Evolutionary conservation across 2,888 invertebrate species (phyloP), one percentile per base, ranked within the genome.

Genomic region (Cheilosia vulpina): DNA sequence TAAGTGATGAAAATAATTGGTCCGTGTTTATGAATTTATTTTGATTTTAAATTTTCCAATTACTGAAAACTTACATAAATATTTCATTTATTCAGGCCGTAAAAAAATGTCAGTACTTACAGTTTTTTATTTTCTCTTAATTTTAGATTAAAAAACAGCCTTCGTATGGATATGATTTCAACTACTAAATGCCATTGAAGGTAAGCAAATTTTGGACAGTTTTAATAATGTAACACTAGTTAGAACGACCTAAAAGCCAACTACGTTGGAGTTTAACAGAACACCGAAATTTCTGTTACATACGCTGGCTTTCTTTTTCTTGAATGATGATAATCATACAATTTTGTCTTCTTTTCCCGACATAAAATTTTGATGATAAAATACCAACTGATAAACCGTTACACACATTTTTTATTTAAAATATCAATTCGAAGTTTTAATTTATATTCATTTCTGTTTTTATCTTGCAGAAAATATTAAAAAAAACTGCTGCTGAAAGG

Each of bases 1-100:
- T 50, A n/a, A 31, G 11, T 87, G 87, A 87, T 88, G 88, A 87
- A 45, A 87, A 79, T 89, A 88, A 89, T 89, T 90, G 90, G 89
- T 90, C 90, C 90, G 90, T 90, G 89, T 90, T 90, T 88, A 90
- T 89, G 89, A 90, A 87, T 87, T 89, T 89, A 82, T 87, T 73
- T 89, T 89, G 89, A 90, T 89, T 89, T 84, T 58, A 57, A 15
- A 24, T 34, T n/a, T 57, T 81, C 80, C 75, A 81, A 75, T 80
- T 75, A 69, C 80, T 81, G 80, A 81, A 43, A 62, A 24, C 4
- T 1, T 19, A 21, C 9, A 60, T 4, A 21, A 52, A 13, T 4
- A 13, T 13, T 38, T 0, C 13, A 38, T 38, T 13, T 4, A 13
- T 9, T 11, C 4, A 38, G 13, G 13, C 38, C 13, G 13, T 13